Evolutionary conservation across 2,797 vertebrate genomes (phyloP).

Genomic region (Artibeus lituratus): DNA sequence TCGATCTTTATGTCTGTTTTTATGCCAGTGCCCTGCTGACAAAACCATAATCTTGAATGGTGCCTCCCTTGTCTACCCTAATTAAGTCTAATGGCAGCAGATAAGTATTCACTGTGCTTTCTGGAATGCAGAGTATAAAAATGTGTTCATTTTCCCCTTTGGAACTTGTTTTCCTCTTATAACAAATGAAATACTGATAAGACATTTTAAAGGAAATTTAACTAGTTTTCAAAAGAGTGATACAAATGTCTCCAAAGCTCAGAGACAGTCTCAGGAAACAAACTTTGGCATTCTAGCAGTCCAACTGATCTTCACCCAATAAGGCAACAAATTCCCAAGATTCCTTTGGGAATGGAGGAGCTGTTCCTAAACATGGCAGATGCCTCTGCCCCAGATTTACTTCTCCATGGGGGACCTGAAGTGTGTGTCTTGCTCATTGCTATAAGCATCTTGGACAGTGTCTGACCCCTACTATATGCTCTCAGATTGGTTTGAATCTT

Average conservation of each 20-base stretch:
- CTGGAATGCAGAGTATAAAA: background rate
- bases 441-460: background rate
- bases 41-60: background rate
- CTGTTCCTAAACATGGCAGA: background rate
- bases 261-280: background rate
- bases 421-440: background rate
- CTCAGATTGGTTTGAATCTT: background rate
- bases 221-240: background rate
- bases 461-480: background rate
- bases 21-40: background rate
- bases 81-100: background rate
- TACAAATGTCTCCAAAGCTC: background rate
- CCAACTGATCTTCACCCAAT: background rate
- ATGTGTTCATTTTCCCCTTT: conserved; percentile 9
- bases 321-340: background rate
- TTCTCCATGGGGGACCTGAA: background rate
- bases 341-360: background rate
- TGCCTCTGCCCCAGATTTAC: background rate
- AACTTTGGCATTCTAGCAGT: background rate
- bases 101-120: conserved; percentile 14
- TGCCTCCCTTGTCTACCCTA: background rate
- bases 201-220: background rate
- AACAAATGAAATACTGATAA: conserved; percentile 12
- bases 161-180: background rate
- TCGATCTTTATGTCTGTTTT: background rate